Evolutionary conservation across 1,140 invertebrate genomes (phyloP).

Genomic region (Monomorium pharaonis): DNA sequence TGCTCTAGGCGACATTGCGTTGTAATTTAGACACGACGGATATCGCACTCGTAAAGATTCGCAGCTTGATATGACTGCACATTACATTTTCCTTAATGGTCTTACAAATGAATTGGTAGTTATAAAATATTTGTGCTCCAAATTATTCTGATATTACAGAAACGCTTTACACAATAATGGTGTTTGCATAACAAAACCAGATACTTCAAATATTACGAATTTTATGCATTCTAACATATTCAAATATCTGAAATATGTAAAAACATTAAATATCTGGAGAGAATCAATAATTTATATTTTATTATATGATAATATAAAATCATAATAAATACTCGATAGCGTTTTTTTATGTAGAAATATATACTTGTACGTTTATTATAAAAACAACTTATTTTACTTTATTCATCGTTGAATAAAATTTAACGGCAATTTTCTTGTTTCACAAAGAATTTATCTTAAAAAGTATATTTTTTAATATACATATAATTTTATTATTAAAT

Average conservation of each 20-base stretch:
- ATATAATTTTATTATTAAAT: conserved; percentile 51
- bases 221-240: neutral
- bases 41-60: conserved; percentile 49
- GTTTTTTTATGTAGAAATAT: neutral
- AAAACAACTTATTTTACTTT: neutral
- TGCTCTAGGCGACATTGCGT: conserved; percentile 2
- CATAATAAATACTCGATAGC: neutral
- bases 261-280: conserved; percentile 5
- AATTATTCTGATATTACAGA: conserved; percentile 7
- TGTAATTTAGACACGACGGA: conserved; percentile 28
- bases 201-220: conserved; percentile 22
- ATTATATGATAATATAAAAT: conserved; percentile 11
- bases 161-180: conserved; percentile 11
- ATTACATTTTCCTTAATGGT: conserved; percentile 47
- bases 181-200: neutral
- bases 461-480: conserved; percentile 22
- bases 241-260: conserved; percentile 6
- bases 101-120: conserved; percentile 34
- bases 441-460: neutral
- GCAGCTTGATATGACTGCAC: neutral
- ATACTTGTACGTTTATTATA: neutral
- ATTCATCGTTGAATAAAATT: neutral
- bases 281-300: neutral
- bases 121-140: conserved; percentile 22
- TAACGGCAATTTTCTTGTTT: neutral